Evolutionary conservation across 2,888 invertebrate species (phyloP), one percentile per base, ranked within the genome.

Genomic region (Odontomyia ornata): DNA sequence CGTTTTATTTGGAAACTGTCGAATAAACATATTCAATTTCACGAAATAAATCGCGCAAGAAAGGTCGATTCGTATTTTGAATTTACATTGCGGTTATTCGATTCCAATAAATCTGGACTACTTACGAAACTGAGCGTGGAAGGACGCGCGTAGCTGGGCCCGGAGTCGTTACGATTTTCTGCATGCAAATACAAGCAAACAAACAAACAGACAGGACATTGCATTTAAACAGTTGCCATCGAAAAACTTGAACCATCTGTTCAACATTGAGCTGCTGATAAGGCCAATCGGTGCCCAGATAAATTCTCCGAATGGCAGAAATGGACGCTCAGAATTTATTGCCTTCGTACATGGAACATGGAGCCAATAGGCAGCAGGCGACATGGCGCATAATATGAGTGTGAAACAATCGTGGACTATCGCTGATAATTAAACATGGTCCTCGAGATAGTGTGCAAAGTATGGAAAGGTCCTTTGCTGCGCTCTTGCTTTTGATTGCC

Each of bases 251-350:
- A 36, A 36, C 73, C 73, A 73, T 73, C 57, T 73, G 73, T 60
- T 73, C 73, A 23, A n/a, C 73, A 57, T 73, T 30, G 57, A 57
- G 57, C 57, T 23, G 73, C 73, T 73, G 73, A 73, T 73, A 73
- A 73, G 73, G 52, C 73, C 73, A 73, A 73, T 73, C 73, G 73
- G 73, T 36, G 73, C 15, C 43, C 43, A 30, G 73, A 73, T 73
- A 73, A 73, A 73, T 73, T 73, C 36, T 36, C 57, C 13, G 73
- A 73, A 73, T 73, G 73, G 73, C 73, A 73, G 73, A 30, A 73
- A 73, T 73, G 57, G 73, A 73, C 73, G 36, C 30, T 36, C 21
- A 23, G 15, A 73, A 73, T 73, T 73, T 73, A 73, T 73, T 30
- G 73, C 60, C 36, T 73, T 57, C 73, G 60, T 36, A 43, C 43